Evolutionary conservation across 2,888 invertebrate species (phyloP).

Genomic region (Nomada lathburiana): DNA sequence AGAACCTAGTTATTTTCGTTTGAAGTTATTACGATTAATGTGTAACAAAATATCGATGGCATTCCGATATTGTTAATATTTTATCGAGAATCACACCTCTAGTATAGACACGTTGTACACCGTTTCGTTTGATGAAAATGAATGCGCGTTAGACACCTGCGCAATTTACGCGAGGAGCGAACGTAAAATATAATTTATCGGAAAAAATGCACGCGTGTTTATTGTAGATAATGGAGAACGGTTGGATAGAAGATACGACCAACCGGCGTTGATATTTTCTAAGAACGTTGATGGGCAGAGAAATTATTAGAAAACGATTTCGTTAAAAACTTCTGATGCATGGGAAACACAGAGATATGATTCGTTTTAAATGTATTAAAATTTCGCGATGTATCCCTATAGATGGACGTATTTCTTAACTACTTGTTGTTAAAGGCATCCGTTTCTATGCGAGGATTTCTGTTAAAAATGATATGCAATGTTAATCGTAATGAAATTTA

Average conservation of each 20-base stretch:
- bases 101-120: not conserved
- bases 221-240: not conserved
- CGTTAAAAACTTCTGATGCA: not conserved
- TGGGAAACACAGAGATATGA: not conserved
- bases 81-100: too few relatives aligned
- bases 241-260: not conserved
- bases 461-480: too few relatives aligned
- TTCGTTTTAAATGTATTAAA: not conserved
- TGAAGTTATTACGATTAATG: too few relatives aligned
- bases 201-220: not conserved
- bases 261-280: not conserved
- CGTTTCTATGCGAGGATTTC: too few relatives aligned
- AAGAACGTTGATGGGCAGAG: not conserved
- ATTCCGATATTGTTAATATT: too few relatives aligned
- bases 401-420: not conserved
- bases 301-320: not conserved
- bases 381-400: not conserved
- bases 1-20: too few relatives aligned
- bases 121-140: not conserved
- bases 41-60: too few relatives aligned
- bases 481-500: too few relatives aligned
- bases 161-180: not conserved
- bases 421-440: not conserved
- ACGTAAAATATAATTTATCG: not conserved
- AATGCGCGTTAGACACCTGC: not conserved